Base-by-base conservation (phyloP, 2,113 vertebrate genomes). In the Rhinoptilus africanus region DNA sequence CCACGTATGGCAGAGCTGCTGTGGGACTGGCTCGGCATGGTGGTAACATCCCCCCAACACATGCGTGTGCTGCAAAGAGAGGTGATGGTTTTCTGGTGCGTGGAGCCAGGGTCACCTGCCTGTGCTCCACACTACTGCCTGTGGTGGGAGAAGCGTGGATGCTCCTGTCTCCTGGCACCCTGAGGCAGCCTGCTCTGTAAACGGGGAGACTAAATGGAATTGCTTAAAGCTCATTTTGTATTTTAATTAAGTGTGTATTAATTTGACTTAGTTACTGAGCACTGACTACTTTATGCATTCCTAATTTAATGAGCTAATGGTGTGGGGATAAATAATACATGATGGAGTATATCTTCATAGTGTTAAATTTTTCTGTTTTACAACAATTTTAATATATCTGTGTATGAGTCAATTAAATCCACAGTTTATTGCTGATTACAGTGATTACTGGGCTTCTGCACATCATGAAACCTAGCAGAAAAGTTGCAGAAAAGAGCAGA, bases 271-370 rank as follows among this genome's bases (percentile, higher is more conserved):
- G 96, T 92, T 96, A 83, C 89, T 69, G 92, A 94, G 90, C 79
- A 91, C 66, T 24, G 92, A 89, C 87, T 96, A 73, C 79, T 97
- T 95, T 90, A 89, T 92, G 92, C 66, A 86, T 96, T 96, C 93
- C 93, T 93, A 85, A 95, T 96, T 94, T 97, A 85, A 94, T 83
- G 84, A 97, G 88, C 94, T 98, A 97, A 96, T 96, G 88, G 94
- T 60, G 63, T 89, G 62, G 47, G 80, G 91, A 97, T 97, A 98
- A 98, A 97, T 98, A 97, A 97, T 85, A 96, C 66, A 13, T 20
- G 80, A 82, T 62, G 43, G 88, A 97, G 59, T 92, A 20, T 71
- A 51, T 84, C 77, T 86, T 91, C 34, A 48, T 56, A 62, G 51
- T 50, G 77, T 90, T 93, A 59, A 50, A 18, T 85, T 96, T 91